Conservation (phyloP, 2,888 invertebrate species). For the Protonemura montana region DNA sequence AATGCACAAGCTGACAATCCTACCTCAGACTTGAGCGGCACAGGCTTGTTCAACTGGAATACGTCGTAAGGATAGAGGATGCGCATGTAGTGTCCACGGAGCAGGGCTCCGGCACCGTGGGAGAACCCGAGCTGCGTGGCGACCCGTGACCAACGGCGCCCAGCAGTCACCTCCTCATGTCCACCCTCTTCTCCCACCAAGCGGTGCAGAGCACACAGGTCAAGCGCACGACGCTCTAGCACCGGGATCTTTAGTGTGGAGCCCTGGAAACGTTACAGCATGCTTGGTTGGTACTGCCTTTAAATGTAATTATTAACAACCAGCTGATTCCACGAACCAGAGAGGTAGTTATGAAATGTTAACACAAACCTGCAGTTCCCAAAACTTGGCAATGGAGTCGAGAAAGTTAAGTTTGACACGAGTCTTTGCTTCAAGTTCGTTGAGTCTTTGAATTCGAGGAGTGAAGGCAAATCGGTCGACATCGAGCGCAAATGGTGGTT, state of each 20-base stretch:
- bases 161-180: slow-evolving; percentile 83
- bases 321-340: no score
- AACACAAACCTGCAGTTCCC: slow-evolving; percentile 83
- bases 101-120: slow-evolving; percentile 79
- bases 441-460: slow-evolving; percentile 94
- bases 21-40: not conserved
- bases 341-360: no score
- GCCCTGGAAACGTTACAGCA: slow-evolving; percentile 68
- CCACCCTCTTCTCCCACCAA: slow-evolving; percentile 88
- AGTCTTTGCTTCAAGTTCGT: slow-evolving; percentile 97
- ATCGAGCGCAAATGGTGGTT: slow-evolving; percentile 97
- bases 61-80: slow-evolving; percentile 93
- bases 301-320: not conserved
- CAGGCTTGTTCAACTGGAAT: slow-evolving; percentile 80
- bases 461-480: slow-evolving; percentile 95
- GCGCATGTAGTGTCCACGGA: slow-evolving; percentile 93
- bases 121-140: slow-evolving; percentile 88
- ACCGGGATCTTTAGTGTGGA: slow-evolving; percentile 91
- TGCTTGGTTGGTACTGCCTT: no score
- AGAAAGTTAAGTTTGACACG: slow-evolving; percentile 95
- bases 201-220: slow-evolving; percentile 89
- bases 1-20: not conserved
- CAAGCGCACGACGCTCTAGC: slow-evolving; percentile 91
- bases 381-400: slow-evolving; percentile 96
- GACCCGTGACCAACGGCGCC: slow-evolving; percentile 92